Base-by-base conservation (phyloP, 1,140 invertebrate genomes). In the Formica selysi region DNA sequence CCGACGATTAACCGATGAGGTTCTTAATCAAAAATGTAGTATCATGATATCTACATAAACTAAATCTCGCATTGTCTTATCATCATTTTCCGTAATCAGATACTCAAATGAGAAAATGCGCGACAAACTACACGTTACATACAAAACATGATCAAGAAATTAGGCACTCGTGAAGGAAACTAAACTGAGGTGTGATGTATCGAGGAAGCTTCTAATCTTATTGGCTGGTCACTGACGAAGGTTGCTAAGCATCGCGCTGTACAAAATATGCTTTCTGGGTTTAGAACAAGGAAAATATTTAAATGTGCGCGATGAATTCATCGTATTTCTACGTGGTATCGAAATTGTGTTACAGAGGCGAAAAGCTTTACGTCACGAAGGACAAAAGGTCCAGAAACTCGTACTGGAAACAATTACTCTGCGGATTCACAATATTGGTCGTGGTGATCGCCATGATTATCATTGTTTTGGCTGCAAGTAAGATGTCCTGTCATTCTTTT, bases 351-450 rank as follows among this genome's bases (percentile, higher is more conserved):
- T 97, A 65, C 96, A 97, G 97, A 93, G 97, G 97, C 74, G 97
- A 98, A 94, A 98, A 98, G 93, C 93, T 98, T 54, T 97, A 97
- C 91, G 97, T 98, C 67, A 98, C 97, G 16, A 97, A 97, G 91
- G 97, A 98, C 92, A 98, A 98, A 92, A 95, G 97, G 64, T 96
- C 96, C 6, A 96, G 96, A 81, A 96, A 96, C 81, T 96, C 96
- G 44, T 95, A 96, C 8, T 96, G 96, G 95, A 96, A 96, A 92
- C 96, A 96, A 91, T 96, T 96, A 83, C 93, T 96, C 2, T 97
- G 97, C 97, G 96, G 95, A 68, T 93, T 96, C 76, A 96, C 96
- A 38, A 92, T 97, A 29, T 93, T 96, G 36, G 95, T 97, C 38
- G 93, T 97, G 8, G 93, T 96, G 16, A 94, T 96, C 19, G 96